Conservation (phyloP, 2,797 vertebrate species). For the Yasuhikotakia modesta region DNA sequence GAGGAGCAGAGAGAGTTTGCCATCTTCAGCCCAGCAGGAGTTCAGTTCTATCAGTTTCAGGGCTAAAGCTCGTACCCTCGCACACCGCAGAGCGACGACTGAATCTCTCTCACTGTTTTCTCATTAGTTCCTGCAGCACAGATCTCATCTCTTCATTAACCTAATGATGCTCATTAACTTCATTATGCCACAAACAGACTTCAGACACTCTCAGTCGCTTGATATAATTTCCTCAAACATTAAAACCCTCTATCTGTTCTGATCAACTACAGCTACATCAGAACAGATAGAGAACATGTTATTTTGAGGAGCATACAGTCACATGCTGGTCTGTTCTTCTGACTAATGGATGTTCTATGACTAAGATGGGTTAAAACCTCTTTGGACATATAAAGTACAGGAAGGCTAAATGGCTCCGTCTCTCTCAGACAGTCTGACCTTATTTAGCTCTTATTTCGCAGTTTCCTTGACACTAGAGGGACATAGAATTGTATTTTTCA, state of each 20-base stretch:
- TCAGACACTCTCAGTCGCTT: constrained; percentile 17
- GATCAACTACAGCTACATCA: neutral
- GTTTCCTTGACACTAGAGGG: neutral
- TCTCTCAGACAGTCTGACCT: neutral
- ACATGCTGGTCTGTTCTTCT: neutral
- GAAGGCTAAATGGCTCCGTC: neutral
- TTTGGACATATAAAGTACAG: neutral
- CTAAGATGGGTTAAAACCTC: neutral
- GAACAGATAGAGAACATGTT: neutral
- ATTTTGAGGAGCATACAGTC: neutral
- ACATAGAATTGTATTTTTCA: too few species aligned
- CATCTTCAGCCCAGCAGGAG: neutral
- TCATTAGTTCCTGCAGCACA: constrained; percentile 31
- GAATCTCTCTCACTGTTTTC: neutral
- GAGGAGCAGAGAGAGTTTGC: neutral
- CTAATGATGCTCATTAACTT: constrained; percentile 41
- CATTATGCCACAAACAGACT: constrained; percentile 21
- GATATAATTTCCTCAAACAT: constrained; percentile 3
- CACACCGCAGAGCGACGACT: neutral
- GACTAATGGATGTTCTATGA: neutral
- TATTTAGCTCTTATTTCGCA: neutral
- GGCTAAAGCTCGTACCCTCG: neutral
- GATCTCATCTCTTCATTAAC: constrained; percentile 36
- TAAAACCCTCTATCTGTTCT: too few species aligned
- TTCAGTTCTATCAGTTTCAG: neutral